Percentiles rank a stretch among this genome's conserved stretches.
These are phyloP conservation scores for Acanthosoma haemorrhoidale DNA, from an alignment of 2,888 invertebrate species.

Conservation along the genomic window DNA sequence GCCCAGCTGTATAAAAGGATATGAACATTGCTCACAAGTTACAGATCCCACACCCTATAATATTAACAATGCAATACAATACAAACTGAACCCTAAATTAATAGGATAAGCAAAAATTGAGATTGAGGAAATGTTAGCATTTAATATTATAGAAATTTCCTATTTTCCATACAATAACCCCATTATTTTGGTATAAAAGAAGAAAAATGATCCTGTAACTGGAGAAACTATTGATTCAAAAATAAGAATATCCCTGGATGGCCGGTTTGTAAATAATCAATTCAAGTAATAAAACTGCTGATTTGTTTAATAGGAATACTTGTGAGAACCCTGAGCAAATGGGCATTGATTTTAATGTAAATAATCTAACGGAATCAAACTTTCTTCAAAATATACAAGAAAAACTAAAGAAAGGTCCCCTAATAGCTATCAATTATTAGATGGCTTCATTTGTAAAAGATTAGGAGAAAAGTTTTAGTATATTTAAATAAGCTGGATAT, in stretches of 20 bases:
- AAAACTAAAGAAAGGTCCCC: no score
- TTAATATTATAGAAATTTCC: neutral
- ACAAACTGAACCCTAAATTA: neutral
- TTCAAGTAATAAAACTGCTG: no score
- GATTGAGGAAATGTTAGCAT: neutral
- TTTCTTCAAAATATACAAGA: no score
- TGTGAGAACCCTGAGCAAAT: no score
- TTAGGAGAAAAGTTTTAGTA: no score
- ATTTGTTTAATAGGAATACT: no score
- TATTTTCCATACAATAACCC: neutral
- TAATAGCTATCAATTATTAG: no score
- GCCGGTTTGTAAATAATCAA: neutral
- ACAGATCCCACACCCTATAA: neutral
- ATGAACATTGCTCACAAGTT: neutral
- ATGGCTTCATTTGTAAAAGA: no score
- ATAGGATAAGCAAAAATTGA: neutral
- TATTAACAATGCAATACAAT: neutral
- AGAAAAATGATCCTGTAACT: neutral
- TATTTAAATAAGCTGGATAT: no score
- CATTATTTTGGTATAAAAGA: neutral
- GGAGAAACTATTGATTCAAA: neutral
- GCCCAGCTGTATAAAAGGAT: neutral
- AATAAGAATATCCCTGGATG: neutral
- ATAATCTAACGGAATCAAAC: no score
- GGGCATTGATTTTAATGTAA: no score